Evolutionary conservation across 2,888 invertebrate genomes (phyloP).

Genomic region (Campaea margaritaria): DNA sequence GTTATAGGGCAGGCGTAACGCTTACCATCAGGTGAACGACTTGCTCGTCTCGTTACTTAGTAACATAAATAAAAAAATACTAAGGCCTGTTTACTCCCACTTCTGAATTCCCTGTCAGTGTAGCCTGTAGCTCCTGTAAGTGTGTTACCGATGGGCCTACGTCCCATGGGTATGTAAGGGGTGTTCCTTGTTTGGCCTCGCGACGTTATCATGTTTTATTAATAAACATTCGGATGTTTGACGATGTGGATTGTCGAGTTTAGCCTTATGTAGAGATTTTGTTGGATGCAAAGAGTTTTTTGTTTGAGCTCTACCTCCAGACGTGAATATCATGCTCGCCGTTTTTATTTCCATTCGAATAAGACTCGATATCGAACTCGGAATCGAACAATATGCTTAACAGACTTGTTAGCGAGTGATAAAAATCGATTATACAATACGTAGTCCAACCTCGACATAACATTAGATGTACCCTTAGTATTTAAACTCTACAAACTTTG

Average conservation of each 20-base stretch:
- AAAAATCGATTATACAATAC: no score
- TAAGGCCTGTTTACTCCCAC: slow-evolving; percentile 11
- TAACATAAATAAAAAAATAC: no score
- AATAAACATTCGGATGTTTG: slow-evolving; percentile 42
- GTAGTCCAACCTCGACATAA: no score
- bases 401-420: no score
- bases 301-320: background rate
- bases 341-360: no score
- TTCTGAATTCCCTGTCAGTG: slow-evolving; percentile 7
- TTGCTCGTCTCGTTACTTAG: no score
- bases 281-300: background rate
- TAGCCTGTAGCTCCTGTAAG: slow-evolving; percentile 17
- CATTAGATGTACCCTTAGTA: no score
- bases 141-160: slow-evolving; percentile 9
- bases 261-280: background rate
- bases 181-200: slow-evolving; percentile 40
- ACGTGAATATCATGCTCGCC: background rate
- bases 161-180: slow-evolving; percentile 30
- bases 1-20: no score
- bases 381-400: no score
- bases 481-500: no score
- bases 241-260: slow-evolving; percentile 29
- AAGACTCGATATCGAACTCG: no score
- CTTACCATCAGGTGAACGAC: no score
- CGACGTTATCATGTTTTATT: slow-evolving; percentile 45